These are phyloP conservation scores for Pteria penguin DNA, from an alignment of 2,888 invertebrate genomes.

Conservation along the genomic window DNA sequence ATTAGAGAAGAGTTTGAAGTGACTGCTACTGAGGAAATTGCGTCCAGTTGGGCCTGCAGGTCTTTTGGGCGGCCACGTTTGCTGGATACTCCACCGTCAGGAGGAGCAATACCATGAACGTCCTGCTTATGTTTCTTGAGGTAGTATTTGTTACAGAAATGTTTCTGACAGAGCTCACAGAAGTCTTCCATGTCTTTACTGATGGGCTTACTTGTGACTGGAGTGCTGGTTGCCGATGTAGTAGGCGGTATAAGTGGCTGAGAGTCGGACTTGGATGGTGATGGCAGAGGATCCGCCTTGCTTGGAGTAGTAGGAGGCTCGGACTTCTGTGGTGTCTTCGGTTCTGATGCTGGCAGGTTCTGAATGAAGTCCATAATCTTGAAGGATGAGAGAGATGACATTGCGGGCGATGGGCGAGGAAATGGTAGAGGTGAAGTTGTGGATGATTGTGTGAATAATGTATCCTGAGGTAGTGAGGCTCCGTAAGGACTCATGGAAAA, in stretches of 20 bases:
- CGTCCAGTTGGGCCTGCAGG: slow-evolving; percentile 61
- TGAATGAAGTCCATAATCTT: slow-evolving; percentile 48
- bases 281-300: background rate
- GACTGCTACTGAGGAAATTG: slow-evolving; percentile 61
- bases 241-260: slow-evolving; percentile 9
- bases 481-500: slow-evolving; percentile 57
- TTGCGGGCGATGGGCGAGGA: slow-evolving; percentile 55
- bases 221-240: slow-evolving; percentile 16
- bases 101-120: slow-evolving; percentile 79
- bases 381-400: slow-evolving; percentile 46
- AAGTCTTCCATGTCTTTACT: slow-evolving; percentile 78
- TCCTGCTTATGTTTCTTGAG: slow-evolving; percentile 80
- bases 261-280: slow-evolving; percentile 22
- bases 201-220: slow-evolving; percentile 33
- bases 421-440: slow-evolving; percentile 54
- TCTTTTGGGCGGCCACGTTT: slow-evolving; percentile 66
- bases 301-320: slow-evolving; percentile 1
- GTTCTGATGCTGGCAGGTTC: slow-evolving; percentile 42
- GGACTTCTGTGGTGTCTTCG: slow-evolving; percentile 25
- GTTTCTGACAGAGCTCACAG: slow-evolving; percentile 81
- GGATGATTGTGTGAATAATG: slow-evolving; percentile 44
- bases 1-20: slow-evolving; percentile 52
- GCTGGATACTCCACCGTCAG: slow-evolving; percentile 58
- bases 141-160: slow-evolving; percentile 81
- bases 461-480: slow-evolving; percentile 65